Evolutionary conservation across 2,797 vertebrate genomes (phyloP).

Genomic region (Scolopax bukidnonensis): DNA sequence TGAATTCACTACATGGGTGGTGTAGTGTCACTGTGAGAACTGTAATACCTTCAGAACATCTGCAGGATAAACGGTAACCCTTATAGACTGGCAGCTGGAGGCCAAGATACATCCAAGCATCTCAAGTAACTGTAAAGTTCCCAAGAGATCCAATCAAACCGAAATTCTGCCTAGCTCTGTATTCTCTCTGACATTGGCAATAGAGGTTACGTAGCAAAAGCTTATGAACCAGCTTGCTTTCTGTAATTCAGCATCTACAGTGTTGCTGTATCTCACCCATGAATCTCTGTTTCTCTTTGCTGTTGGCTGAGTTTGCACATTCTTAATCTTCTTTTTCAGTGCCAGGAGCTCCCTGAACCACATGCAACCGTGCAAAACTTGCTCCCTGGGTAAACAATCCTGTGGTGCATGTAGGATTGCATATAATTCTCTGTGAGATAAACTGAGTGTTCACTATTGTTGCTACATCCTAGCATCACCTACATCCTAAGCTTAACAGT

Average conservation of each 20-base stretch:
- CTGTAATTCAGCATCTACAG: not conserved
- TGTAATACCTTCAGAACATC: not conserved
- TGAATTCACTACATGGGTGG: not conserved
- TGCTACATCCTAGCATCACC: not conserved
- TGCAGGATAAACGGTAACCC: not conserved
- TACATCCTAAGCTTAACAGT: not conserved
- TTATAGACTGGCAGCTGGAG: not conserved
- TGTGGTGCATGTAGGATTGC: not conserved
- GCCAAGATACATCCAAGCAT: not conserved
- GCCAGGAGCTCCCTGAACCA: not conserved
- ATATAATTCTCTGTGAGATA: too few relatives aligned
- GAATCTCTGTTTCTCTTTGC: not conserved
- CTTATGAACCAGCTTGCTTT: not conserved
- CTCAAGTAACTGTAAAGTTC: not conserved
- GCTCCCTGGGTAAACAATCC: not conserved
- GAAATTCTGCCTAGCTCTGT: not conserved
- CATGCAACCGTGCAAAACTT: not conserved
- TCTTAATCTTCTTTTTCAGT: not conserved
- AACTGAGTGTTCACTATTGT: not conserved
- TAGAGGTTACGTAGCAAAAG: not conserved
- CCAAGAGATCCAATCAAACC: not conserved
- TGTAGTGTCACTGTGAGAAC: not conserved
- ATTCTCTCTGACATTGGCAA: not conserved
- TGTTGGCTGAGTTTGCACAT: not conserved
- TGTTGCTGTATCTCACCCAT: not conserved